Conservation (phyloP, 2,888 invertebrate species). For the Platerodrilus igneus region DNA sequence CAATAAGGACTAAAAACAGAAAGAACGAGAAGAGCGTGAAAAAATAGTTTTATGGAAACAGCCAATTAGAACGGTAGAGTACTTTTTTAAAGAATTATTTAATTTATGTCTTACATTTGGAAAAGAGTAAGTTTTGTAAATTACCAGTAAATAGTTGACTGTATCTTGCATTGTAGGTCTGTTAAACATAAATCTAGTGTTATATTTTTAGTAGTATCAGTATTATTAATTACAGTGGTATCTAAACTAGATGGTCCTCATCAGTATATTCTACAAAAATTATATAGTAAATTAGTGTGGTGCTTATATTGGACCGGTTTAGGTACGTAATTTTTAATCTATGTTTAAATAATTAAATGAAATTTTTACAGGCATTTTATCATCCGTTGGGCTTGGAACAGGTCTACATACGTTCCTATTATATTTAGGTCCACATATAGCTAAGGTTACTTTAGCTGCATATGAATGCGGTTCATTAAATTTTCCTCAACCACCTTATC, state of each 20-base stretch:
- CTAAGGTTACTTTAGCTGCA: slow-evolving; percentile 94
- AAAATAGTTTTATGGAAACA: slow-evolving; percentile 74
- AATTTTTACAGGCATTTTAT: slow-evolving; percentile 70
- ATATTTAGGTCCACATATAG: slow-evolving; percentile 99
- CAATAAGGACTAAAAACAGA: slow-evolving; percentile 37
- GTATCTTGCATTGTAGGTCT: slow-evolving; percentile 49
- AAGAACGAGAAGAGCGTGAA: slow-evolving; percentile 58
- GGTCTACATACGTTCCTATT: slow-evolving; percentile 98
- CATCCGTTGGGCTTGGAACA: slow-evolving; percentile 96
- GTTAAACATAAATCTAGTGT: slow-evolving; percentile 58
- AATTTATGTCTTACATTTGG: slow-evolving; percentile 58
- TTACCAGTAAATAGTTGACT: slow-evolving; percentile 5
- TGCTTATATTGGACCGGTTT: slow-evolving; percentile 47
- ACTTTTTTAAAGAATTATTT: slow-evolving; percentile 70
- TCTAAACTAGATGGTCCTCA: slow-evolving; percentile 63
- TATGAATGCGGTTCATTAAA: slow-evolving; percentile 93
- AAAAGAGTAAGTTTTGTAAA: slow-evolving; percentile 50
- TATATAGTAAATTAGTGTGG: slow-evolving; percentile 43
- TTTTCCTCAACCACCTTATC: slow-evolving; percentile 98
- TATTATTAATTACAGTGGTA: slow-evolving; percentile 51
- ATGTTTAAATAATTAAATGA: slow-evolving; percentile 5
- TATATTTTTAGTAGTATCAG: slow-evolving; percentile 49
- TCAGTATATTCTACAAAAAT: slow-evolving; percentile 56
- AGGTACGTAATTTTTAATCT: slow-evolving; percentile 30
- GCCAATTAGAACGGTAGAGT: slow-evolving; percentile 74